Evolutionary conservation across 2,888 invertebrate genomes (phyloP), one percentile per base, ranked within the genome.

Genomic region (Dasypogon diadema): DNA sequence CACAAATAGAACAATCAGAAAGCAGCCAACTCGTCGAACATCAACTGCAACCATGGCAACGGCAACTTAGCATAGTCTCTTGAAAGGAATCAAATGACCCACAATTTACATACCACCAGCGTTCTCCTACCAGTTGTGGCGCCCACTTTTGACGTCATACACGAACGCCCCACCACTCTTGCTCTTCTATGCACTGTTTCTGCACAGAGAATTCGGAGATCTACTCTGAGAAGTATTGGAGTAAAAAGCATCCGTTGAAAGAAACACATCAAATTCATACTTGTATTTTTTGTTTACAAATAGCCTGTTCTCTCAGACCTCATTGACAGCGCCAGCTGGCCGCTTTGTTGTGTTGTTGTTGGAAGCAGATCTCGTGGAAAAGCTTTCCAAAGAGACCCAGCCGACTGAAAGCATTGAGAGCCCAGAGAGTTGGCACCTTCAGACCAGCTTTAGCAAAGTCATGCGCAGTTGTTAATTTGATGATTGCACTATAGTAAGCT

Each of bases 21-120:
- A 12, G 8, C 12, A 12, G 42, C 1, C 12, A 12, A 18, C 8
- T 54, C 18, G 56, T 16, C 26, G n/a, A 26, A 6, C 8, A 30
- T 26, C 26, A 26, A 14, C n/a, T 56, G 56, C 18, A 56, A 26
- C 56, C 56, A 56, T 56, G 30, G 56, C 26, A 56, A 56, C 56
- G 24, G 14, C 18, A 21, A 3, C 18, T 16, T 51, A 4, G 51
- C 51, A 56, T 56, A 26, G 24, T 56, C 56, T 56, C 56, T 56
- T 26, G 6, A n/a, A n/a, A n/a, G n/a, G 26, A 26, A 24, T 56
- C 8, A 56, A 56, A 56, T 26, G 26, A 56, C 12, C 26, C 56
- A 26, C 26, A 56, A 56, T 56, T 26, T 3, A 51, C 16, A 30
- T 30, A 30, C 8, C 4, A 5, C 4, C 3, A 30, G 8, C 30